Evolutionary conservation across 1,140 invertebrate genomes (phyloP).

Genomic region (Macrostomum lignano): DNA sequence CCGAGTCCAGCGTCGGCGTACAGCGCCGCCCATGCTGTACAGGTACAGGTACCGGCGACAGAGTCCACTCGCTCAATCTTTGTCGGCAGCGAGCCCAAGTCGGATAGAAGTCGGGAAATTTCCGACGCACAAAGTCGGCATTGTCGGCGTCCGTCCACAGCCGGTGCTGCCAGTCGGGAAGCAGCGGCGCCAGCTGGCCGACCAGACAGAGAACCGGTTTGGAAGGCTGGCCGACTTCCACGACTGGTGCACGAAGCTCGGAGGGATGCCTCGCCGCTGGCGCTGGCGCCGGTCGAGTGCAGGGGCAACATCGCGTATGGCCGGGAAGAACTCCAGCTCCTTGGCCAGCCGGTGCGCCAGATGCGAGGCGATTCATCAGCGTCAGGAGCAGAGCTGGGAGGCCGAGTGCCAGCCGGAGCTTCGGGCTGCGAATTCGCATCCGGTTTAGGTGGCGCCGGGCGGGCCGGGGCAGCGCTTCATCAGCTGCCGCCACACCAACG

Average conservation of each 20-base stretch:
- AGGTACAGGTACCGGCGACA: not conserved
- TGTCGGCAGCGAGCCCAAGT: not conserved
- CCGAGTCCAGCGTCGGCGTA: constrained; percentile 1
- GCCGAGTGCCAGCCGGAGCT: too few species aligned
- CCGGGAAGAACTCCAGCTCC: too few species aligned
- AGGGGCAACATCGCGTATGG: too few species aligned
- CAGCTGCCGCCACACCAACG: too few species aligned
- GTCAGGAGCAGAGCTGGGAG: too few species aligned
- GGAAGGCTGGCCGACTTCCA: not conserved
- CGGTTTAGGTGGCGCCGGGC: too few species aligned
- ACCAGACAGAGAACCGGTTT: not conserved
- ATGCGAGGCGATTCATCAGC: too few species aligned
- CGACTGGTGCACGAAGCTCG: constrained; percentile 3
- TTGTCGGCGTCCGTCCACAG: constrained; percentile 6
- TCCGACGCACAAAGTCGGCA: not conserved
- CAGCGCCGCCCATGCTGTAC: not conserved
- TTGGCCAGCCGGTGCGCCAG: too few species aligned
- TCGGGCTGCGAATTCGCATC: too few species aligned
- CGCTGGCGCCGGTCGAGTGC: too few species aligned
- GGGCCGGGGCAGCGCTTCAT: too few species aligned
- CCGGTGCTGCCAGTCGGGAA: not conserved
- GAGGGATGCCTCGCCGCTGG: too few species aligned
- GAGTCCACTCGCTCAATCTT: not conserved
- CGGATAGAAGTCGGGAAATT: not conserved
- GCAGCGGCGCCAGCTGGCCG: not conserved